Conservation (phyloP, 2,797 vertebrate genomes). For the Iguana delicatissima region DNA sequence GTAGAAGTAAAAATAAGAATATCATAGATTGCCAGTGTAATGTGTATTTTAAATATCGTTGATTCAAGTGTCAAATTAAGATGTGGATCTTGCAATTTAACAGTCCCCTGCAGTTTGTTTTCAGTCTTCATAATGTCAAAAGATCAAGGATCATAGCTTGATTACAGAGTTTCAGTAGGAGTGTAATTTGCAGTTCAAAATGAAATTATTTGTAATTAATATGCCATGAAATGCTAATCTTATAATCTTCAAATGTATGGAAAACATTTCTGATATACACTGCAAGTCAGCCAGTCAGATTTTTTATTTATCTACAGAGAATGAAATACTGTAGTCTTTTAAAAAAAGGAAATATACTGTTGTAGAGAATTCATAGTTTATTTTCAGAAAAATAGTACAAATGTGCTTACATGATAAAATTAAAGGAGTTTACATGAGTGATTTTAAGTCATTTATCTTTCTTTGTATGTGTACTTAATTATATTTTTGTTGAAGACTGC, state of each 20-base stretch:
- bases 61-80: neutral
- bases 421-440: neutral
- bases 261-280: neutral
- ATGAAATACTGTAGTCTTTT: neutral
- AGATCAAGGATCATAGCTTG: neutral
- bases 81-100: neutral
- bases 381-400: neutral
- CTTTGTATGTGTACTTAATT: neutral
- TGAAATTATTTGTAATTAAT: neutral
- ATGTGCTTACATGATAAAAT: neutral
- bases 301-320: neutral
- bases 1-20: slow-evolving; percentile 1
- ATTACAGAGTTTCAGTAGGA: neutral
- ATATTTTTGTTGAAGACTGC: slow-evolving; percentile 38
- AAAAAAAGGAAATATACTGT: neutral
- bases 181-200: too few relatives aligned
- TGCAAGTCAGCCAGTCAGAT: neutral
- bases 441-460: neutral
- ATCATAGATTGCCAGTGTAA: neutral
- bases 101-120: neutral
- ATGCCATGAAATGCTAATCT: neutral
- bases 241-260: neutral
- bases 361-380: neutral
- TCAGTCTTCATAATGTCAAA: neutral
- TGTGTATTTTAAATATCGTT: neutral